Evolutionary conservation across 2,888 invertebrate species (phyloP).

Genomic region (Mythimna impura): DNA sequence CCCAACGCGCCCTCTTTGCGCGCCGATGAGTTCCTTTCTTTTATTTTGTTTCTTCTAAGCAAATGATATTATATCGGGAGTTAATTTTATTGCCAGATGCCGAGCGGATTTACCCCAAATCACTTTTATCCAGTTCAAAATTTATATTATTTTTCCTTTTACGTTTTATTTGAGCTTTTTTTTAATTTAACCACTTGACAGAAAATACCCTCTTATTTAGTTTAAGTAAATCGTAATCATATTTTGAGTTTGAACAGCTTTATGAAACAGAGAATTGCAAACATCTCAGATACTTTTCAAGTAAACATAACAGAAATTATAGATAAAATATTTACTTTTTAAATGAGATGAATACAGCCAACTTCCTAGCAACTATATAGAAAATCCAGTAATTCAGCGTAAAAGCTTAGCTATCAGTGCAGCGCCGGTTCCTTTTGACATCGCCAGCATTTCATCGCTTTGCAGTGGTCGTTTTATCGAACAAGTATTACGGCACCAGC

Average conservation of each 20-base stretch:
- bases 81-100: slow-evolving; percentile 76
- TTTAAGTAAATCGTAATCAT: slow-evolving; percentile 9
- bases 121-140: slow-evolving; percentile 55
- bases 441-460: slow-evolving; percentile 52
- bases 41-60: slow-evolving; percentile 76
- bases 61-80: slow-evolving; percentile 79
- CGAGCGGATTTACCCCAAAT: slow-evolving; percentile 59
- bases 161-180: slow-evolving; percentile 46
- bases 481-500: slow-evolving; percentile 49
- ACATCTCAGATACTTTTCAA: not conserved
- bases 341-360: slow-evolving; percentile 33
- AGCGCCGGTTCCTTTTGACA: slow-evolving; percentile 50
- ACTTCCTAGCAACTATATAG: slow-evolving; percentile 19
- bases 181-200: slow-evolving; percentile 46
- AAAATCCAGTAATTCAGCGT: slow-evolving; percentile 49
- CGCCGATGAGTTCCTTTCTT: slow-evolving; percentile 72
- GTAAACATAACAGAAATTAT: slow-evolving; percentile 5
- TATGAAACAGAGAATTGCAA: not conserved
- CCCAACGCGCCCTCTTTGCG: slow-evolving; percentile 50
- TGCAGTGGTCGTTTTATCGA: slow-evolving; percentile 60
- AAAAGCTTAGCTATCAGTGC: slow-evolving; percentile 56
- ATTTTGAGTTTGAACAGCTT: slow-evolving; percentile 28
- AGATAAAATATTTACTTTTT: slow-evolving; percentile 20
- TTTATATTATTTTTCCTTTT: slow-evolving; percentile 51
- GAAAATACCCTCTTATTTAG: slow-evolving; percentile 6